Conservation (phyloP, 2,888 invertebrate genomes). For the Athrips mouffetella region DNA sequence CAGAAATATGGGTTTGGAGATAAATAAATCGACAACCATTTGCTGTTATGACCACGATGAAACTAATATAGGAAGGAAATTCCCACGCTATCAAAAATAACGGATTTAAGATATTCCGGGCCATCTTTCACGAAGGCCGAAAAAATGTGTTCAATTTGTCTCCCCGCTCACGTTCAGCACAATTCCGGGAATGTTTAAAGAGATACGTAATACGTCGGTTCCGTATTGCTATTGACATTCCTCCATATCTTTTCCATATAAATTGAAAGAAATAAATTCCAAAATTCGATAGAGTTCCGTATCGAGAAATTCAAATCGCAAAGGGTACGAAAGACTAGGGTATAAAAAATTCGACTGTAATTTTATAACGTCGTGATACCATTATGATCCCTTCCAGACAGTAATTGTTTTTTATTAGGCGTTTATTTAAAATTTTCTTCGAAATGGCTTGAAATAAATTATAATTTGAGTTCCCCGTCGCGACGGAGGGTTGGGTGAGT, state of each 20-base stretch:
- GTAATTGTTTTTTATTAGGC: constrained; percentile 34
- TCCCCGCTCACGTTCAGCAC: constrained; percentile 49
- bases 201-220: constrained; percentile 49
- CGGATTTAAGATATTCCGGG: constrained; percentile 44
- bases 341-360: constrained; percentile 21
- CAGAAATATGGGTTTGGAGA: constrained; percentile 13
- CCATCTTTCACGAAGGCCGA: constrained; percentile 42
- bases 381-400: constrained; percentile 21
- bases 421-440: constrained; percentile 31
- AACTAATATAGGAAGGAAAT: constrained; percentile 16
- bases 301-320: constrained; percentile 11
- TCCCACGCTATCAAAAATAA: constrained; percentile 33
- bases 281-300: constrained; percentile 4
- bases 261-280: constrained; percentile 22
- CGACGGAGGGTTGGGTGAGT: constrained; percentile 35
- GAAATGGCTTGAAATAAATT: constrained; percentile 48
- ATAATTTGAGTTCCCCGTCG: constrained; percentile 50
- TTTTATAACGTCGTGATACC: constrained; percentile 14
- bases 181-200: constrained; percentile 48
- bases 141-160: constrained; percentile 52
- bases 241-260: constrained; percentile 26
- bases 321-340: not conserved
- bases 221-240: constrained; percentile 43
- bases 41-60: constrained; percentile 8
- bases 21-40: constrained; percentile 16